Base-by-base conservation (phyloP, 2,888 invertebrate species). In the Drosophila falleni region DNA sequence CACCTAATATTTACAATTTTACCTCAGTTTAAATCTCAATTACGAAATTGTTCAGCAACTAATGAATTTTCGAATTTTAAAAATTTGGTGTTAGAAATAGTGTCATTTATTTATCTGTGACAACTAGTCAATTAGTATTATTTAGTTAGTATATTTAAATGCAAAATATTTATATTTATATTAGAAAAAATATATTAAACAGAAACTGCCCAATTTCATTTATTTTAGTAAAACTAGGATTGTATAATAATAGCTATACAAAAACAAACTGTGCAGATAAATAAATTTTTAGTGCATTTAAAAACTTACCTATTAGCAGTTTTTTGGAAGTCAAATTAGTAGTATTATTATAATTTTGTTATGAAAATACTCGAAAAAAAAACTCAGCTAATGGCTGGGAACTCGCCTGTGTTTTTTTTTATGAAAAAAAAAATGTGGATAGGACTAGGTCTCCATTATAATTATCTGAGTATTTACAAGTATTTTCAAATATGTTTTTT, bases 401-500 rank as follows among this genome's bases (percentile, higher is more conserved):
- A 56, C 11, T 46, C 8, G 35, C 2, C 26, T 19, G n/a, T 44
- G n/a, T 13, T 42, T 33, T 5, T 41, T 41, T 50, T 42, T n/a
- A 23, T 15, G 33, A 13, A 15, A n/a, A 15, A 15, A 16, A 47
- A 16, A 13, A 37, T 35, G 47, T 31, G 49, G 41, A 26, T 44
- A 10, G 26, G 35, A 29, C 9, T 46, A 46, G 50, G 46, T 50
- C 50, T 56, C 10, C 50, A 58, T 64, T 47, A 58, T 67, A 71
- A 66, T 78, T 74, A 84, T 71, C 63, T 71, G 9, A 54, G 37
- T 39, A 67, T 74, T 81, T 75, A 66, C 65, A 67, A 66, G 64
- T 66, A 81, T 78, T 83, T 76, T 72, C 65, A 70, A 81, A 68
- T 69, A 63, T 51, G 54, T 60, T 74, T 80, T 74, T 80, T 80